Conservation (phyloP, 2,113 vertebrate species). For the Microtus montanus region DNA sequence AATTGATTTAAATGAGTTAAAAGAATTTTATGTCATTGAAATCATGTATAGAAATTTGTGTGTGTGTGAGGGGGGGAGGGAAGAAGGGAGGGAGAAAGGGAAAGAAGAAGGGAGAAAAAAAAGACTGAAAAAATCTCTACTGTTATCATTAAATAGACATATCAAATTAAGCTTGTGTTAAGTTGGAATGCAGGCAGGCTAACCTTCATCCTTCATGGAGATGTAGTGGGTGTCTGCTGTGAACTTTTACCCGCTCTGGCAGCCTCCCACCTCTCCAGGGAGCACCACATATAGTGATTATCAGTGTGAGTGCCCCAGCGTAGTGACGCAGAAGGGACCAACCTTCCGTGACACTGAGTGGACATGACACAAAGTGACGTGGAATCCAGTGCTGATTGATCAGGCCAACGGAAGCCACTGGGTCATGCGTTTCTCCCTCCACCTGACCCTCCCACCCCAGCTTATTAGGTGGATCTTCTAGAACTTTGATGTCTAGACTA, state of each 20-base stretch:
- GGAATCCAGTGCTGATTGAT: conserved; percentile 37
- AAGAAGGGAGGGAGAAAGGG: neutral
- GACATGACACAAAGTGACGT: neutral
- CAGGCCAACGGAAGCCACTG: conserved; percentile 17
- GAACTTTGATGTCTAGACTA: neutral
- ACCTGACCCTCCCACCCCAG: neutral
- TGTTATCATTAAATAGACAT: neutral
- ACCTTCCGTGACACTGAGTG: conserved; percentile 41
- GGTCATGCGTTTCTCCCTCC: conserved; percentile 45
- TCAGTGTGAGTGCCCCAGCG: neutral
- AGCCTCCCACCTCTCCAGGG: neutral
- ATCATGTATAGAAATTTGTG: neutral
- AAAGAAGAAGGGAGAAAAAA: neutral
- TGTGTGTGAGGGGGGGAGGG: neutral
- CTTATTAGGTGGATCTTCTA: neutral
- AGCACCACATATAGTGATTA: neutral
- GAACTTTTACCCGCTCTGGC: neutral
- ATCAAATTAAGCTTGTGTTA: neutral
- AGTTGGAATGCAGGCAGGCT: neutral
- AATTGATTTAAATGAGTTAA: neutral
- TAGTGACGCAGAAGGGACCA: neutral
- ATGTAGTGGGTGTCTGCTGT: neutral
- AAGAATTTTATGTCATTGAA: neutral
- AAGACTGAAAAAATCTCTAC: neutral
- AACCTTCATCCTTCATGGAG: neutral